A percentile compares a stretch with the other conserved stretches of the same genome.
These are phyloP conservation scores for Pygmarrhopalites habei DNA, from an alignment of 1,140 invertebrate genomes.

Conservation along the genomic window DNA sequence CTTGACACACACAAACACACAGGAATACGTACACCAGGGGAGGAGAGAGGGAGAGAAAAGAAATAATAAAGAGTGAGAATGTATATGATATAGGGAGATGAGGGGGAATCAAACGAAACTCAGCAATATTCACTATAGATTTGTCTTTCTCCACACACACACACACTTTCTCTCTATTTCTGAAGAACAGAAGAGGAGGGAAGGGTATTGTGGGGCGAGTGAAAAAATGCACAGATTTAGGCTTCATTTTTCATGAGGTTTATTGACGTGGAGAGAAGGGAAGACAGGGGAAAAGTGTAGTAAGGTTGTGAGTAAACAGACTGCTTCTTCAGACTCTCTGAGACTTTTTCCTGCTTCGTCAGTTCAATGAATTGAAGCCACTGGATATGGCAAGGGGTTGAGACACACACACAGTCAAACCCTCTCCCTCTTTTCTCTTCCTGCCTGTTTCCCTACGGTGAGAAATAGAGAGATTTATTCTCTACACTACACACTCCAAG, in stretches of 20 bases:
- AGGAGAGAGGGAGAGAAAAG: not conserved
- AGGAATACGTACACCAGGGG: not conserved
- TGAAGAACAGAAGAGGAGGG: no score
- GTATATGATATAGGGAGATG: conserved; percentile 12
- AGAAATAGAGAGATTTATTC: no score
- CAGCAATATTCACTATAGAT: conserved; percentile 23
- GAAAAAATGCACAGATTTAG: conserved; percentile 33
- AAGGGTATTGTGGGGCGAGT: conserved; percentile 14
- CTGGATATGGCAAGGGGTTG: no score
- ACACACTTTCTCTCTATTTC: no score
- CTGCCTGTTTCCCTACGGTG: no score
- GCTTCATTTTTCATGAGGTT: conserved; percentile 37
- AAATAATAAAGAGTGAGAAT: not conserved
- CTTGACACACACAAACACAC: no score
- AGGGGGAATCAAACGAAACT: conserved; percentile 23
- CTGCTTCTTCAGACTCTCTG: conserved; percentile 6
- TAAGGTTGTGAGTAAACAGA: conserved; percentile 34
- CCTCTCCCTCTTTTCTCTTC: no score
- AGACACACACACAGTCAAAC: no score
- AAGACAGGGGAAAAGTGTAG: conserved; percentile 17
- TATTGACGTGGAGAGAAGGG: conserved; percentile 31
- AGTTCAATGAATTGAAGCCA: no score
- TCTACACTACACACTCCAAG: no score
- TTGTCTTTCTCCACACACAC: no score
- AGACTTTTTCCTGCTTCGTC: no score